Evolutionary conservation across 2,797 vertebrate genomes (phyloP), one percentile per base, ranked within the genome.

Genomic region (Adelosebastes latens): DNA sequence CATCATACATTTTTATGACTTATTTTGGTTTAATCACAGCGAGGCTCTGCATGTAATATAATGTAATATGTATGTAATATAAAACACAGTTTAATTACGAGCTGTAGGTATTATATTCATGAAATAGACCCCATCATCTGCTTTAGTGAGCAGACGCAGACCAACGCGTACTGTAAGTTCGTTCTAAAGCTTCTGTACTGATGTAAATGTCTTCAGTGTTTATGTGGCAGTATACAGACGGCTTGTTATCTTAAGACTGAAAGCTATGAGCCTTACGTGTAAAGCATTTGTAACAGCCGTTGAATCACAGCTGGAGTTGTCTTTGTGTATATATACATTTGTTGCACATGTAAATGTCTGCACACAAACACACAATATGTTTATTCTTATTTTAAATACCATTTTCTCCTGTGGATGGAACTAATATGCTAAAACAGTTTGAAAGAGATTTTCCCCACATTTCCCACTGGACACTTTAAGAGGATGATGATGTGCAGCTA

Each of bases 201-300:
- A n/a, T 39, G 62, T 61, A 2, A n/a, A 53, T n/a, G 72, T 87
- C 60, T 55, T 75, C 69, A 52, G 77, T 81, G 85, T 84, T 73
- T 13, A 1, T 72, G 75, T 84, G 79, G 63, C 75, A 46, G 64
- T 36, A 32, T 52, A 42, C 46, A 22, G 39, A 39, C 1, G 20
- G 18, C 14, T 31, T 34, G 7, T 14, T 4, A 8, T 4, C 16
- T 32, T 14, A 9, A 27, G 27, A 20, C 1, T 9, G 1, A 65
- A 25, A 25, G 53, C 65, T 46, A 8, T n/a, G 63, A 67, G 78
- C 70, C 82, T 85, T 72, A 76, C 14, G 61, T 72, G 73, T 69
- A 24, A 64, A 74, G 52, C 10, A 56, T 64, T 53, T 24, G 4
- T 75, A 55, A 2, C 49, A 49, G 68, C 52, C 42, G 67, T 13